Conservation (phyloP, 2,888 invertebrate species). For the Phyllotreta striolata region DNA sequence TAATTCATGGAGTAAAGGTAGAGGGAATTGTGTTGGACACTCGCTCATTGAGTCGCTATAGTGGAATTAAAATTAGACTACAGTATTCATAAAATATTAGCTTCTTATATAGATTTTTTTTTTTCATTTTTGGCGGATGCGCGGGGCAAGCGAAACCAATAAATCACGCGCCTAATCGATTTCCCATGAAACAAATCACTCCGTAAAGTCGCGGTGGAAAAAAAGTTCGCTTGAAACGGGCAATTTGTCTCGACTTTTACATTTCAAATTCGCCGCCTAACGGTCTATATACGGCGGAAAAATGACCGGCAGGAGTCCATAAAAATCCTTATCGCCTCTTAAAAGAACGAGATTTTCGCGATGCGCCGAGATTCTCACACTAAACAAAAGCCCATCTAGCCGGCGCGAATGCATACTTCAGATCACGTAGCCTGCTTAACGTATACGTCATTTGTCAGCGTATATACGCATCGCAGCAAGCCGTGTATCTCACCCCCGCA, state of each 20-base stretch:
- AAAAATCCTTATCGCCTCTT: constrained; percentile 48
- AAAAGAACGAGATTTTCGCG: constrained; percentile 53
- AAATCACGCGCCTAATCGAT: too few relatives aligned
- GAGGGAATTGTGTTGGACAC: too few relatives aligned
- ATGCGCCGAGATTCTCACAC: constrained; percentile 54
- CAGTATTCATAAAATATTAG: too few relatives aligned
- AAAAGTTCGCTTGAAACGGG: constrained; percentile 28
- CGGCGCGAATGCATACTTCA: constrained; percentile 55
- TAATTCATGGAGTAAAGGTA: too few relatives aligned
- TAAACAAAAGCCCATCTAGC: constrained; percentile 48
- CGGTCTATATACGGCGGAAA: constrained; percentile 43
- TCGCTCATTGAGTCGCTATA: too few relatives aligned
- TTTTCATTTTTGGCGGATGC: too few relatives aligned
- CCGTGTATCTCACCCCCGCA: constrained; percentile 58
- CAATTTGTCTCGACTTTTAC: constrained; percentile 38
- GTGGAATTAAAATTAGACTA: too few relatives aligned
- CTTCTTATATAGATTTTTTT: too few relatives aligned
- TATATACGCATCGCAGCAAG: constrained; percentile 57
- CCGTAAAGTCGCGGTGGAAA: neutral
- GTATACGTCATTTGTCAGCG: constrained; percentile 60
- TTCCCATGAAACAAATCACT: too few relatives aligned
- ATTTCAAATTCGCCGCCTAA: constrained; percentile 30
- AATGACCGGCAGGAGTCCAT: constrained; percentile 46
- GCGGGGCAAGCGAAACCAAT: too few relatives aligned
- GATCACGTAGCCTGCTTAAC: constrained; percentile 58